phyloP scores from a whole-genome alignment of 35 echinoderm and acorn worm genomes.

The Heliocidaris tuberculata region DNA sequence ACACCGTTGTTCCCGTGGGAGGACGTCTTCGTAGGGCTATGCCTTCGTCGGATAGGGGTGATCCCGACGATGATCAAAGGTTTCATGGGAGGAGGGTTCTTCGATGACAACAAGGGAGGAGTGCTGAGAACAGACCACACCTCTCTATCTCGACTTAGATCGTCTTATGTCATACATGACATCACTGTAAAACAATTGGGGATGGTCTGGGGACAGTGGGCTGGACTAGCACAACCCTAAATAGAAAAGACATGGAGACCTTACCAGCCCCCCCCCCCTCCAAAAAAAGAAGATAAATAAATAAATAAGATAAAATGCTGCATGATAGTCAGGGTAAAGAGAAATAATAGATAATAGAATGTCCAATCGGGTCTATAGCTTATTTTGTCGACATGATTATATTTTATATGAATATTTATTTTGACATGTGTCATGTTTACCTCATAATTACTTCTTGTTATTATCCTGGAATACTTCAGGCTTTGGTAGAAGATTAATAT shows the following conservation, averaged over 20 bases:
- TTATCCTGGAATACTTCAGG: too few relatives aligned
- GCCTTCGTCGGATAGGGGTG: constrained; percentile 36
- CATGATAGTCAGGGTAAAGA: too few relatives aligned
- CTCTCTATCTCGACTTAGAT: neutral
- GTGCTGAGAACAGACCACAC: neutral
- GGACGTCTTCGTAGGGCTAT: constrained; percentile 73
- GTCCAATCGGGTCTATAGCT: too few relatives aligned
- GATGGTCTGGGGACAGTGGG: constrained; percentile 31
- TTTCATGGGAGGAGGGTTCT: constrained; percentile 54
- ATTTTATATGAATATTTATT: too few relatives aligned
- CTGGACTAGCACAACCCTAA: neutral
- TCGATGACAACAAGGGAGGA: neutral
- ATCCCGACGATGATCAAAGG: constrained; percentile 44
- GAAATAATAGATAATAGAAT: too few relatives aligned
- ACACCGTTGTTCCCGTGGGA: constrained; percentile 75
- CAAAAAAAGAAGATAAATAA: too few relatives aligned
- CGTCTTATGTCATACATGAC: constrained; percentile 35
- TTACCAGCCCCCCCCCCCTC: too few relatives aligned
- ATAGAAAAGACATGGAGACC: neutral
- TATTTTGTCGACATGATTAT: too few relatives aligned
- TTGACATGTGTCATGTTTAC: too few relatives aligned
- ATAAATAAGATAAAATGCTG: too few relatives aligned
- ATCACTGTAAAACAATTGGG: neutral
- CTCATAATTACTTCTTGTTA: too few relatives aligned
- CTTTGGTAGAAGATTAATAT: too few relatives aligned